Percentiles rank a stretch among this genome's conserved stretches.
These are phyloP conservation scores for Ageneiosus marmoratus DNA, from an alignment of 2,113 vertebrate species.

Conservation along the genomic window DNA sequence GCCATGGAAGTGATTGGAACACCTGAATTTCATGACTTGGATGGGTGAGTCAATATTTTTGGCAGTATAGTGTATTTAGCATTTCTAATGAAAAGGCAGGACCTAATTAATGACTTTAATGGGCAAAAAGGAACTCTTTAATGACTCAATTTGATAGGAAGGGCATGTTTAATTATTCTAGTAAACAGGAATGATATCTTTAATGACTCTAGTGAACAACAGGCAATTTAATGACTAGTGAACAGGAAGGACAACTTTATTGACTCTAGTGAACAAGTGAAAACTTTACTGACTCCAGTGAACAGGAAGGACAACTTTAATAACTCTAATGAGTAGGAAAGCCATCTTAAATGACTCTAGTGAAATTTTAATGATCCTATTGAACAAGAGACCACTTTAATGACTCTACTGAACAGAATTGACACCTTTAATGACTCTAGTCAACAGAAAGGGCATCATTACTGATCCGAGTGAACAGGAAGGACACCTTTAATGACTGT, in stretches of 20 bases:
- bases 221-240: no score
- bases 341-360: neutral
- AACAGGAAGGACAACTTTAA: neutral
- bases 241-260: constrained; percentile 41
- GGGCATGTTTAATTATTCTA: neutral
- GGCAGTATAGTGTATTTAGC: no score
- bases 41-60: no score
- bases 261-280: neutral
- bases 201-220: constrained; percentile 47
- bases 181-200: neutral
- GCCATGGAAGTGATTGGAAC: no score
- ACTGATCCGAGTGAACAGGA: neutral
- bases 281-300: neutral
- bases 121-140: neutral
- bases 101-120: neutral
- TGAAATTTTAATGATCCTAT: neutral
- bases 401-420: neutral
- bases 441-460: neutral
- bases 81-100: neutral
- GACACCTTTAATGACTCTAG: neutral
- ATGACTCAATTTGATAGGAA: neutral
- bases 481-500: neutral
- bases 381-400: neutral
- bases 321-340: neutral
- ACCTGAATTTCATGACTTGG: no score